These are phyloP conservation scores for Melangyna quadrimaculata DNA, from an alignment of 2,888 invertebrate species.

Conservation along the genomic window DNA sequence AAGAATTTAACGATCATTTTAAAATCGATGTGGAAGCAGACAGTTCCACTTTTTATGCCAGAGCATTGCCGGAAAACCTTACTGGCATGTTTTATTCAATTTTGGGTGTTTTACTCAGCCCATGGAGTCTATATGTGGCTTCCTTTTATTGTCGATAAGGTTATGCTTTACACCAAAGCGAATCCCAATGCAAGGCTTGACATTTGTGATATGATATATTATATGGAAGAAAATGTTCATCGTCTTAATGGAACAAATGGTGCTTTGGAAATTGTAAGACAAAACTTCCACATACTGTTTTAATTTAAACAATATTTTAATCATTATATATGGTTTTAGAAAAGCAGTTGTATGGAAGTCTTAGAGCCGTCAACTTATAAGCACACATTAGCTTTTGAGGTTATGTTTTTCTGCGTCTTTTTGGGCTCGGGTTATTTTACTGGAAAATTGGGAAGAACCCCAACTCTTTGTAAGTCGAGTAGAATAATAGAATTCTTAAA, in stretches of 20 bases:
- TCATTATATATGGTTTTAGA: not conserved
- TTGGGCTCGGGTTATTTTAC: slow-evolving; percentile 73
- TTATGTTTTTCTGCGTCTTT: slow-evolving; percentile 74
- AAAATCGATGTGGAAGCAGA: slow-evolving; percentile 77
- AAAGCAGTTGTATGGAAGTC: slow-evolving; percentile 25
- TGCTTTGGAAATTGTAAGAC: not conserved
- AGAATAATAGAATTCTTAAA: too few species aligned
- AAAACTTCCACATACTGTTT: not conserved
- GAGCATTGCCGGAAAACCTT: slow-evolving; percentile 75
- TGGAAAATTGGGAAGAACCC: slow-evolving; percentile 72
- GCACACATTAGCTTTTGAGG: slow-evolving; percentile 75
- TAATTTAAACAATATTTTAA: not conserved
- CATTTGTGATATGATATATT: slow-evolving; percentile 75
- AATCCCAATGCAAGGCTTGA: slow-evolving; percentile 72
- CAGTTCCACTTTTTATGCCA: slow-evolving; percentile 76
- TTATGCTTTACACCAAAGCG: slow-evolving; percentile 74
- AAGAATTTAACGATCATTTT: slow-evolving; percentile 24
- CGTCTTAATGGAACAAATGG: not conserved
- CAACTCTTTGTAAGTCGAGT: slow-evolving; percentile 70
- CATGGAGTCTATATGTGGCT: slow-evolving; percentile 79
- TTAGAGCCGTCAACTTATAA: slow-evolving; percentile 76
- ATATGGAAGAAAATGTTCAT: slow-evolving; percentile 32
- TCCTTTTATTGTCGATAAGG: slow-evolving; percentile 77
- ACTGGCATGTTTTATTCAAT: slow-evolving; percentile 76
- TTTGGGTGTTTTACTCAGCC: slow-evolving; percentile 76